Evolutionary conservation across 2,888 invertebrate genomes (phyloP), one percentile per base, ranked within the genome.

Genomic region (Erebia ligea): DNA sequence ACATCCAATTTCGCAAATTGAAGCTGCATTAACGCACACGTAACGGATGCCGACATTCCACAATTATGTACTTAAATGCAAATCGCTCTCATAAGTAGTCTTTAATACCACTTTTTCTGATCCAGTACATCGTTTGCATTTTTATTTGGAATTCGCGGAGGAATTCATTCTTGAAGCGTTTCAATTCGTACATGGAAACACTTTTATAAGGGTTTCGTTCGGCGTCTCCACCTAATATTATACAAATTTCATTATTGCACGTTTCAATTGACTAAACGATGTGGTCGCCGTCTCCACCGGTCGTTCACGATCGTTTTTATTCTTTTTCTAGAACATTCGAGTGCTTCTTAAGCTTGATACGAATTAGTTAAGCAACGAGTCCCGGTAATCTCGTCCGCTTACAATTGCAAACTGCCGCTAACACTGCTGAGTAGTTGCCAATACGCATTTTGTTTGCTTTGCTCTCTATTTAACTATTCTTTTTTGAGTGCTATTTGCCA

Each of bases 361-460:
- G 86, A 90, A 90, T 91, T 90, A 91, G 86, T 86, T 82, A 88
- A 87, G 84, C 87, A 86, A 82, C 83, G 84, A 88, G 84, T 84
- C 80, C 77, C 80, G 78, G 82, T 88, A 89, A 90, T 88, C 82
- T 81, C 83, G 83, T 85, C 84, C 84, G 82, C 83, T 90, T 89
- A 89, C 87, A 90, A 89, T 90, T 87, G 86, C 88, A 87, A 90
- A 86, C 86, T 82, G 84, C 80, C 80, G 76, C 82, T 85, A 84
- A 86, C 85, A 84, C 82, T 78, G 78, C 80, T 79, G 84, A 86
- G 83, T 84, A 82, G 84, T 85, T 85, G 85, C 86, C 88, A 88
- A 89, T 88, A 85, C 80, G 80, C 80, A 82, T 80, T 81, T 82
- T 80, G 78, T 81, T 81, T 81, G 80, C 81, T 87, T 86, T 83